Evolutionary conservation across 2,113 vertebrate genomes (phyloP), one percentile per base, ranked within the genome.

Genomic region (Anthoscopus minutus): DNA sequence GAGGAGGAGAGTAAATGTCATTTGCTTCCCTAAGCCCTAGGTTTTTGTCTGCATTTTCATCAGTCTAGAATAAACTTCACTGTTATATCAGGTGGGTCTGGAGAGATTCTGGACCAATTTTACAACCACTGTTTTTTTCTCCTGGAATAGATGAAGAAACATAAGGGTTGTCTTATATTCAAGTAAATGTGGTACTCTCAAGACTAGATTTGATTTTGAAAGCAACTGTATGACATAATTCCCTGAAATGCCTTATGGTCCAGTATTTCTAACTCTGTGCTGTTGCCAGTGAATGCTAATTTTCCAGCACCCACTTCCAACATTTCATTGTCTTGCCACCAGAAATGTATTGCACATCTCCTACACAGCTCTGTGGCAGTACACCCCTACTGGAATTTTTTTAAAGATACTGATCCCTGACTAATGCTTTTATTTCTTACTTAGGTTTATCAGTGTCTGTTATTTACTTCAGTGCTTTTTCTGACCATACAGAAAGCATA

Each of bases 191-290:
- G 6, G 61, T 76, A 79, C 37, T 85, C 27, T 84, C 28, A 79
- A 76, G 45, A 93, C 74, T 65, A 80, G 62, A 89, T 72, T 71
- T 92, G 30, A 67, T 91, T 93, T 88, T 93, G 74, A 93, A 94
- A 88, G 62, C 37, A 95, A 89, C n/a, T 61, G 20, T 77, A 93
- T 94, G 90, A 96, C 96, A 95, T 94, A 93, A 95, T 96, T 96
- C 90, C 95, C 95, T 94, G 85, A 95, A 50, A 94, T 95, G 88
- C 92, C 95, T 96, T 95, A 94, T 88, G 81, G 93, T 95, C 88
- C 79, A 89, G 12, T 80, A 89, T 95, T 96, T 94, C 88, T 81
- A 84, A 66, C 72, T 92, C 72, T 69, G 62, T 85, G 74, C 79
- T 77, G 15, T 42, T 94, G 85, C 81, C 87, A 89, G 62, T 72